Conservation (phyloP, 2,113 vertebrate genomes). For the Clarias magur region DNA sequence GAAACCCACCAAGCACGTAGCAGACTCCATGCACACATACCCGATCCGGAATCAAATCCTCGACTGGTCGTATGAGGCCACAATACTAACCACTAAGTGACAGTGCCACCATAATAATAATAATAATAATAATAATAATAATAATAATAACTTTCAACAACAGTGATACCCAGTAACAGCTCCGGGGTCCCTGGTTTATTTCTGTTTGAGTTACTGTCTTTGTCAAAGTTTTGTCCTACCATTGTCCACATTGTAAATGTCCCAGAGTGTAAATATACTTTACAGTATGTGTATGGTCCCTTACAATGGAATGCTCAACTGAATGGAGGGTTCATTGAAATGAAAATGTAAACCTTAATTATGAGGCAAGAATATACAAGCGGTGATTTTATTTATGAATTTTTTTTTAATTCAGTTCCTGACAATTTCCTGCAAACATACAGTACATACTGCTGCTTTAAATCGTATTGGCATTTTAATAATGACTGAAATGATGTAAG, state of each 20-base stretch:
- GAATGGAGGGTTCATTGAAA: background rate
- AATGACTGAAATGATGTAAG: background rate
- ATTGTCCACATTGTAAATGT: background rate
- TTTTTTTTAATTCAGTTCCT: background rate
- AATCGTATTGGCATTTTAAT: conserved; percentile 30
- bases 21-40: too few species aligned
- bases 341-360: background rate
- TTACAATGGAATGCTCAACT: background rate
- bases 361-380: background rate
- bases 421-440: background rate
- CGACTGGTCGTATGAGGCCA: too few species aligned
- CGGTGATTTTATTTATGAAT: background rate
- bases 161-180: background rate
- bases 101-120: too few species aligned
- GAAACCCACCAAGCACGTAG: too few species aligned
- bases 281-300: background rate
- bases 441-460: background rate
- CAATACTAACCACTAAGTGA: too few species aligned
- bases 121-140: too few species aligned
- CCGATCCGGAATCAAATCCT: too few species aligned
- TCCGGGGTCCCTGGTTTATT: background rate
- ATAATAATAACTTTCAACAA: background rate
- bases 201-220: background rate
- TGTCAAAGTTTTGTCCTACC: background rate
- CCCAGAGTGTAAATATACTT: background rate